Evolutionary conservation across 2,797 vertebrate genomes (phyloP), one percentile per base, ranked within the genome.

Genomic region (Enteromius argenteus): DNA sequence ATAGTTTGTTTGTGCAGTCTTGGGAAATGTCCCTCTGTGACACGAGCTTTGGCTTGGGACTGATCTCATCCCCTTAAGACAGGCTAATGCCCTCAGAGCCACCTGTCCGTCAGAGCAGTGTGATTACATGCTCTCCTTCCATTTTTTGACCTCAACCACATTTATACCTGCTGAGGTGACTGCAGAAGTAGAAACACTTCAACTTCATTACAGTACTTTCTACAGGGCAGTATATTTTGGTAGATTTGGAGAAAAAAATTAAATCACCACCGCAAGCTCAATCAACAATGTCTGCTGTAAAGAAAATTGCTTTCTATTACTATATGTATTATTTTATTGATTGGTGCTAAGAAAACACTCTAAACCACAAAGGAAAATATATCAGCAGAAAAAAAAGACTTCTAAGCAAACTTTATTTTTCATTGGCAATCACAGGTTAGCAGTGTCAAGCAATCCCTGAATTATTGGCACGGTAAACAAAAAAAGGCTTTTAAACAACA

Each of bases 11-110:
- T 68, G n/a, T n/a, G 3, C 71, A 53, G 64, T 86, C 69, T 83
- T 75, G 62, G 83, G 23, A 53, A 58, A 62, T 71, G 83, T 68
- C 66, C 39, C 44, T 75, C 51, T 67, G 35, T 83, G 69, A 35
- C 53, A 19, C n/a, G 10, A 84, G 66, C 86, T 80, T 85, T 84
- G 62, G 66, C 75, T 78, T 74, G 81, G 53, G 73, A 77, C 81
- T 86, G 64, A 86, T 82, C 75, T 84, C 74, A 90, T 87, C 81
- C 60, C 35, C 67, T 86, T 88, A 88, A 91, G 76, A n/a, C 76
- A 42, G 46, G 74, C 42, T 90, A 88, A 90, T 87, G 42, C 81
- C 60, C 60, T 56, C 64, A 21, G 80, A 80, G 80, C 76, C 88
- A 89, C 86, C 81, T 88, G 85, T 89, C 87, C 35, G 39, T 81